Conservation (phyloP, 2,113 vertebrate species). For the Callaeas wilsoni region DNA sequence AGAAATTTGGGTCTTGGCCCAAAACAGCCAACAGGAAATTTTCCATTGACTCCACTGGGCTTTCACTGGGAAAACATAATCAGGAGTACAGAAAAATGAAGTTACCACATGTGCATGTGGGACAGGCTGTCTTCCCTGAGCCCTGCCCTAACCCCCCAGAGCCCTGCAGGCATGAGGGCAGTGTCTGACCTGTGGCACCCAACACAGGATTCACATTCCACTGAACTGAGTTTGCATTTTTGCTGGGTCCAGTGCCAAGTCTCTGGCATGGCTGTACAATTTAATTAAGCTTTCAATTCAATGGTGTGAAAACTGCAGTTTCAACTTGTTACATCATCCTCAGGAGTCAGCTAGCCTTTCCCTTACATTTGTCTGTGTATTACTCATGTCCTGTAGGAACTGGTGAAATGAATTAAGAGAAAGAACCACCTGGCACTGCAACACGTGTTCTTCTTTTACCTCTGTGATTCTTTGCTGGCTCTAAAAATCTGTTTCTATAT, state of each 20-base stretch:
- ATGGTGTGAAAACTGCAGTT: not conserved
- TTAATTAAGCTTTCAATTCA: not conserved
- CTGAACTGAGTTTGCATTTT: not conserved
- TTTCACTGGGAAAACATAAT: not conserved
- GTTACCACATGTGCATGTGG: rapidly evolving
- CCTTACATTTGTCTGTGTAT: not conserved
- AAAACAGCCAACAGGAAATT: not conserved
- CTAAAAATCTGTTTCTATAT: not conserved
- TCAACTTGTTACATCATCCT: not conserved
- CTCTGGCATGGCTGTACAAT: not conserved
- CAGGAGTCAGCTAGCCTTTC: not conserved
- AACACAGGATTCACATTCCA: not conserved
- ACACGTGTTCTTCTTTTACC: not conserved
- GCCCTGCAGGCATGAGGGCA: not conserved
- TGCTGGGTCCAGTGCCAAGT: not conserved
- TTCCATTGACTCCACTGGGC: not conserved
- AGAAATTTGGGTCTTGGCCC: not conserved
- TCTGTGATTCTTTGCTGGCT: not conserved
- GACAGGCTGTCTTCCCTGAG: not conserved
- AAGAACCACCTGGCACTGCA: not conserved
- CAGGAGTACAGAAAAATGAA: not conserved
- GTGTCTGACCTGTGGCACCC: not conserved
- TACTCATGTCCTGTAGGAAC: not conserved
- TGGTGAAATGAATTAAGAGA: not conserved
- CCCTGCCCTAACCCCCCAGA: not conserved